Evolutionary conservation across 1,140 invertebrate species (phyloP).

Genomic region (Pristionchus pacificus): DNA sequence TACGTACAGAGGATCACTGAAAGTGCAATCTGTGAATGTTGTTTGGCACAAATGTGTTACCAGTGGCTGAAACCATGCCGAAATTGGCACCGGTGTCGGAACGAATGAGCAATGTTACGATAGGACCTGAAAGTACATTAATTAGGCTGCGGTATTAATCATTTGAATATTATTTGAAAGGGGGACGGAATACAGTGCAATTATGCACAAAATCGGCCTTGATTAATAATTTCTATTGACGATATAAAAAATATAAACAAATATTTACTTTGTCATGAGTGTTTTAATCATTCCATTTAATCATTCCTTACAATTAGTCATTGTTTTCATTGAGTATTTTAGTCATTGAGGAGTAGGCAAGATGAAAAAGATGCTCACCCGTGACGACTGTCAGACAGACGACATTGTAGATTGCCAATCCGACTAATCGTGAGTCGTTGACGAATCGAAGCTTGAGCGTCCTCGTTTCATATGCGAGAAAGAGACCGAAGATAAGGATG

Average conservation of each 20-base stretch:
- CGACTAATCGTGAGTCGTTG: constrained; percentile 89
- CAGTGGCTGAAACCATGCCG: constrained; percentile 90
- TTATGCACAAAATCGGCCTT: too few species aligned
- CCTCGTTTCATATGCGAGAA: constrained; percentile 92
- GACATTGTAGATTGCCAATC: constrained; percentile 99
- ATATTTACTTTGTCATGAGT: too few species aligned
- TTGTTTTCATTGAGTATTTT: too few species aligned
- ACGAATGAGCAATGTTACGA: constrained; percentile 87
- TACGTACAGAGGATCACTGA: constrained; percentile 46
- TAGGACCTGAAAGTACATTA: constrained; percentile 62
- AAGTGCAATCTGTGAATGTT: constrained; percentile 13
- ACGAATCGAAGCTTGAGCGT: constrained; percentile 77
- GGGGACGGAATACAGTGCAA: too few species aligned
- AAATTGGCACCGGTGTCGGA: constrained; percentile 94
- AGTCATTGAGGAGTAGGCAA: too few species aligned
- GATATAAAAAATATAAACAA: too few species aligned
- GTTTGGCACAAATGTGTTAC: constrained; percentile 61
- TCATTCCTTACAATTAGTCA: too few species aligned
- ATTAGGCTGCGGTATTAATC: neutral
- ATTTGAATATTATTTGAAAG: neutral
- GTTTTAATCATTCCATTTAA: too few species aligned
- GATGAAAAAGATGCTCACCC: constrained; percentile 64
- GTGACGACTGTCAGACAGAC: constrained; percentile 92
- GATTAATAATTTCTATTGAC: too few species aligned
- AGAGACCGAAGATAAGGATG: constrained; percentile 89